Evolutionary conservation across 2,888 invertebrate species (phyloP), one percentile per base, ranked within the genome.

Genomic region (Papilio protenor): DNA sequence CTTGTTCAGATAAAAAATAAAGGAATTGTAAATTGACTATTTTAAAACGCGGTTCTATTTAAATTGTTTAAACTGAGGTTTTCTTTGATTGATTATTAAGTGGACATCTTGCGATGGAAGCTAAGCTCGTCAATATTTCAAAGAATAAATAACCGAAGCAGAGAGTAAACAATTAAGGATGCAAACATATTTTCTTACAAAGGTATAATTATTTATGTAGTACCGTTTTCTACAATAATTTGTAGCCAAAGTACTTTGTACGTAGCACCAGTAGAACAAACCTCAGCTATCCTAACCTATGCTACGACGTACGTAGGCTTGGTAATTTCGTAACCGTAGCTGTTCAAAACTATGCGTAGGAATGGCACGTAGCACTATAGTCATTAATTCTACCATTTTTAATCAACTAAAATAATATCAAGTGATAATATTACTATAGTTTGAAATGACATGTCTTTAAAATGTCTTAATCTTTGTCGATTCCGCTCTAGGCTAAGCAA

Each of bases 401-500:
- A 16, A 49, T 14, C 18, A 52, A 16, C 18, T 18, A 52, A 40
- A 40, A 40, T 8, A 40, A 40, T 40, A 40, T 40, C 40, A 40
- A 40, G 40, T 40, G 33, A 8, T 40, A 40, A 40, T 33, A 5
- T 40, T 40, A 8, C 8, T 40, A 40, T 12, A 5, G 27, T 61
- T 23, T 6, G 1, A 61, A 23, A 27, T 61, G 14, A 5, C 59
- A 27, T 61, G 14, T 61, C 59, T 61, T 3, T 12, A 27, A 6
- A 61, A 21, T 49, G 47, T 18, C 47, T 61, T 84, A 84, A 40
- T 87, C 88, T 86, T 75, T 83, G 86, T 49, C 82, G 79, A 81
- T 79, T 84, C 80, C 82, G 88, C 92, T 88, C 81, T 83, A 84
- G 90, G 92, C 91, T 80, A 87, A 87, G 91, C 92, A 92, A 92